These are phyloP conservation scores for Cacatua alba DNA, from an alignment of 2,113 vertebrate species.

Conservation along the genomic window DNA sequence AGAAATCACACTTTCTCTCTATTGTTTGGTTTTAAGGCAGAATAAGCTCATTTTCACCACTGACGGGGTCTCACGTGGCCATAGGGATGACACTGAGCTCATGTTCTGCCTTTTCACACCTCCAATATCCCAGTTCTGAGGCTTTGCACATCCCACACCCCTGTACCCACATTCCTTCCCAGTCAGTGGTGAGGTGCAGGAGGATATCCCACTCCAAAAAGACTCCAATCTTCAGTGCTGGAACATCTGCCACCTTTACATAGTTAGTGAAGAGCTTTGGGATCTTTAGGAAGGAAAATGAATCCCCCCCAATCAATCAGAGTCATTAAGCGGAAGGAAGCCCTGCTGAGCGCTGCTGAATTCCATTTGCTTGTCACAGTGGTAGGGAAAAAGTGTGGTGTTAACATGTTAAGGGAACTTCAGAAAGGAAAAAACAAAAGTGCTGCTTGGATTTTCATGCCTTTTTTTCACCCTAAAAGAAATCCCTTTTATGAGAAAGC, in stretches of 20 bases:
- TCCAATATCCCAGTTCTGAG: neutral
- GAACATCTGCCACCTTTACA: neutral
- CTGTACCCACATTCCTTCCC: neutral
- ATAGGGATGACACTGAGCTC: neutral
- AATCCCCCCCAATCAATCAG: neutral
- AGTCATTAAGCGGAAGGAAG: neutral
- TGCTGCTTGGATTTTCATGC: neutral
- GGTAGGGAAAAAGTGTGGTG: neutral
- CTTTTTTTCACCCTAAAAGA: fast-evolving
- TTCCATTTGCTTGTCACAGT: neutral
- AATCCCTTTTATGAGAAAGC: neutral
- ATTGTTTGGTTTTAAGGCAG: neutral
- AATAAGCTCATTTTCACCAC: neutral
- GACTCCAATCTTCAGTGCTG: neutral
- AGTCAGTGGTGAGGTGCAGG: neutral
- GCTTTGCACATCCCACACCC: fast-evolving
- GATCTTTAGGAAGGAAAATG: neutral
- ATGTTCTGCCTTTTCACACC: neutral
- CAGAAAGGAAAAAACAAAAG: neutral
- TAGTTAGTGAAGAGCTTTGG: neutral
- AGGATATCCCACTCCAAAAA: neutral
- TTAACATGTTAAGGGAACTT: neutral
- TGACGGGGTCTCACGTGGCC: fast-evolving
- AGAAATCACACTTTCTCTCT: neutral
- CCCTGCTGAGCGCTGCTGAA: neutral